Evolutionary conservation across 2,113 vertebrate species (phyloP), one percentile per base, ranked within the genome.

Genomic region (Nycticryphes semicollaris): DNA sequence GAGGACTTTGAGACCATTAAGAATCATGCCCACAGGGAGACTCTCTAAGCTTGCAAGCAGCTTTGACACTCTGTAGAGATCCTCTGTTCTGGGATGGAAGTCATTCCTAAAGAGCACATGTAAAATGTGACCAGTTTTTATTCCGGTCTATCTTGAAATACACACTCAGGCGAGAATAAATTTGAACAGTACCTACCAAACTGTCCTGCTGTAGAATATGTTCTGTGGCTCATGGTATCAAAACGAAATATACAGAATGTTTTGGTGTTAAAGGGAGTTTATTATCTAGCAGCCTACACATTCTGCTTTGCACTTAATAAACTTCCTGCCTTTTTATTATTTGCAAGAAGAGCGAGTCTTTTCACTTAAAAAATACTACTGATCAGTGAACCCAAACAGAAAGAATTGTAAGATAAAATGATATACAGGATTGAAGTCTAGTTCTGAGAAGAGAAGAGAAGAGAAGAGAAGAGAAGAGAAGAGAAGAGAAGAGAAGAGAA

Each of bases 61-160:
- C 4, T 0, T 23, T 1, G 3, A 41, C 1, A 3, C 13, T 48
- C 25, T 35, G 18, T 18, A 43, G 53, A 43, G 27, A 37, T 54
- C 12, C 15, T 25, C 53, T 62, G 3, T 60, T 33, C 50, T 68
- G 31, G n/a, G 41, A 31, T 74, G 31, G 15, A 84, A 84, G 57
- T 12, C 10, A 41, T 73, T 66, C 45, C 33, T 47, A 72, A 72
- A 60, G 39, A 88, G 23, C 59, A 50, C 2, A 3, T 0, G 2
- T 23, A 45, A 78, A 66, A 56, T 9, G 9, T 62, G 41, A 56
- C 15, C 41, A 85, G 47, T 22, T 79, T 54, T 43, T 43, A 62
- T 68, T 43, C 22, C 37, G 54, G 39, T 68, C 12, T 13, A 43
- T 68, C 41, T 19, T 79, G 39, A 50, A 59, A 51, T 51, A 70